Conservation (phyloP, 2,797 vertebrate genomes). For the Oreochromis mossambicus region DNA sequence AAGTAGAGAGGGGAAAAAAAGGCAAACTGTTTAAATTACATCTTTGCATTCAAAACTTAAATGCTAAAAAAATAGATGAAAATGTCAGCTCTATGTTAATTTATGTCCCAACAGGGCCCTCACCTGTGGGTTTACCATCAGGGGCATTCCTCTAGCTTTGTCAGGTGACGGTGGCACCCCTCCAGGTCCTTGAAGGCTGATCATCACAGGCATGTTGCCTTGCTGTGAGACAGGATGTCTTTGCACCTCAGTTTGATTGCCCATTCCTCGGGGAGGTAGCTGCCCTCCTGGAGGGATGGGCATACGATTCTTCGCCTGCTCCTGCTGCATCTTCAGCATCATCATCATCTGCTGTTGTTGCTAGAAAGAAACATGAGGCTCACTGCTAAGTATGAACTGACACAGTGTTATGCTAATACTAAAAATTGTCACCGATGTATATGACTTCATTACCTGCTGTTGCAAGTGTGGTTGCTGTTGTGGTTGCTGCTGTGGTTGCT, state of each 20-base stretch:
- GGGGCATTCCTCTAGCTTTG: slow-evolving; percentile 87
- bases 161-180: slow-evolving; percentile 91
- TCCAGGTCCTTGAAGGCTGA: slow-evolving; percentile 89
- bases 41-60: not conserved
- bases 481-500: slow-evolving; percentile 79
- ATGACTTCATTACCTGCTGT: slow-evolving; percentile 69
- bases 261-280: slow-evolving; percentile 82
- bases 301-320: slow-evolving; percentile 89
- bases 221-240: slow-evolving; percentile 88
- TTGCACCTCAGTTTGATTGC: slow-evolving; percentile 83
- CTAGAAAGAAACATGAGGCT: slow-evolving; percentile 7
- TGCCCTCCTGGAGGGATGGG: slow-evolving; percentile 85
- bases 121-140: slow-evolving; percentile 83
- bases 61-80: not conserved
- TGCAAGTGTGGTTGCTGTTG: slow-evolving; percentile 78
- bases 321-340: slow-evolving; percentile 96
- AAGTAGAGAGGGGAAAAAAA: not conserved
- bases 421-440: not conserved
- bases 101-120: not conserved
- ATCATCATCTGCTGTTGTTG: slow-evolving; percentile 88
- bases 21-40: not conserved
- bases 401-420: not conserved
- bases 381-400: not conserved
- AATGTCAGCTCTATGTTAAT: not conserved
- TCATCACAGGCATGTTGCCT: slow-evolving; percentile 89